Conservation (phyloP, 2,888 invertebrate species). For the Drosophila peninsularis region DNA sequence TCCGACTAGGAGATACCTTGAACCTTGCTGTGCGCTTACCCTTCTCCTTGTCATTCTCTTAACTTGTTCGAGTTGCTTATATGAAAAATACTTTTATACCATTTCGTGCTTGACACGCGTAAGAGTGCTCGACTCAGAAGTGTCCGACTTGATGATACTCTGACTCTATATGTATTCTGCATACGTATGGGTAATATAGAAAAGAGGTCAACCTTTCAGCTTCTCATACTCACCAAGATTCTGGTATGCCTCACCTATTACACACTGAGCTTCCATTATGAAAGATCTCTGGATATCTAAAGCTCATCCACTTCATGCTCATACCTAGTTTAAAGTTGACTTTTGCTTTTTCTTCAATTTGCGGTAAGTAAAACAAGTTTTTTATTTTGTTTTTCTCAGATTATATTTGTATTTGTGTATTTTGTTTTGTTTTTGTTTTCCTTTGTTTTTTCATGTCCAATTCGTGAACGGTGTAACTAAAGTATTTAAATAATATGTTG, state of each 20-base stretch:
- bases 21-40: no score
- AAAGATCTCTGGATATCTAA: no score
- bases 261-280: no score
- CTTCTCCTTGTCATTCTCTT: no score
- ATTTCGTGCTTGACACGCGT: neutral
- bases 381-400: conserved; percentile 15
- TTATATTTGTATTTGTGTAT: conserved; percentile 27
- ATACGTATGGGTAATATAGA: no score
- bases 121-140: neutral
- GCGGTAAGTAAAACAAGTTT: neutral
- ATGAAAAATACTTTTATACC: neutral
- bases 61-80: no score
- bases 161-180: no score
- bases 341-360: neutral
- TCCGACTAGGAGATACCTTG: no score
- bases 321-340: no score
- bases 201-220: no score
- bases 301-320: neutral
- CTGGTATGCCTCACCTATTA: no score
- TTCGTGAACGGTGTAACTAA: conserved; percentile 46
- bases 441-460: conserved; percentile 16
- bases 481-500: conserved; percentile 31
- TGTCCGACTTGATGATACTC: neutral
- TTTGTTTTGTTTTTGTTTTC: conserved; percentile 24
- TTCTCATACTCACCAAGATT: no score